These are phyloP conservation scores for Pelobates fuscus DNA, from an alignment of 2,113 vertebrate species.

Conservation along the genomic window DNA sequence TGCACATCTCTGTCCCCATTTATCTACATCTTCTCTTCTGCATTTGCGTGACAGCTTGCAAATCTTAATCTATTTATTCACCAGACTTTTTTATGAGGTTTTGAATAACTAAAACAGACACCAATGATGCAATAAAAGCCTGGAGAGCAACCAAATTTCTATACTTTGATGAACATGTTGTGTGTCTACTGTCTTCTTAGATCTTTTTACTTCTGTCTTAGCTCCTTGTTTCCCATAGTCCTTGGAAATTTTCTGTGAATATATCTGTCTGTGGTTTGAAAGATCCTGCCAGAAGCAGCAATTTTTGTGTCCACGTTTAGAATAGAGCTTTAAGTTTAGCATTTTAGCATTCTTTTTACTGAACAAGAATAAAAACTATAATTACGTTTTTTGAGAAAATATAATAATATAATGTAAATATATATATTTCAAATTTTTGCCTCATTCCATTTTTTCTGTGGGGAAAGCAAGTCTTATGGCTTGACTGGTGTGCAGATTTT, in stretches of 20 bases:
- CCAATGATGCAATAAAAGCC: background rate
- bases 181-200: background rate
- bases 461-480: no score
- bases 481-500: no score
- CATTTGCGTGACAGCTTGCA: no score
- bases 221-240: slow-evolving; percentile 2
- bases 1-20: no score
- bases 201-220: background rate
- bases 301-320: background rate
- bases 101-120: background rate
- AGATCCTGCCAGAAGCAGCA: background rate
- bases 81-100: background rate
- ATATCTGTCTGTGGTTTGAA: background rate
- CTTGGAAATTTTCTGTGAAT: background rate
- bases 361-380: no score
- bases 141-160: slow-evolving; percentile 4
- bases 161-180: slow-evolving; percentile 2
- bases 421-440: no score
- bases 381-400: no score
- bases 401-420: no score
- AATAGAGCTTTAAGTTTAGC: no score
- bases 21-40: no score
- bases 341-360: no score
- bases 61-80: background rate
- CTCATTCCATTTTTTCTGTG: no score